These are phyloP conservation scores for Halesus radiatus DNA, from an alignment of 1,140 invertebrate species.

Conservation along the genomic window DNA sequence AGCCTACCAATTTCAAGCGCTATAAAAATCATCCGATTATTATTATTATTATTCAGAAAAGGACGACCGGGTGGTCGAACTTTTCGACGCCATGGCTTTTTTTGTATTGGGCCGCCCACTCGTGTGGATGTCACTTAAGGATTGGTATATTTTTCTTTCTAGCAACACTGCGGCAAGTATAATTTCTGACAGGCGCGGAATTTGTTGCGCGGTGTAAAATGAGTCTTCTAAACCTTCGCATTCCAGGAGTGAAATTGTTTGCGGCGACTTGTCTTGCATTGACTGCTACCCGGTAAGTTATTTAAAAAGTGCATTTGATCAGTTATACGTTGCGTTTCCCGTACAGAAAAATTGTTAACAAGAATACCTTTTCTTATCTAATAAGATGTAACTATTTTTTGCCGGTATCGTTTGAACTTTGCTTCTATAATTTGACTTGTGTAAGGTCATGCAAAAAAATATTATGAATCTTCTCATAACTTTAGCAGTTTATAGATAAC, in stretches of 20 bases:
- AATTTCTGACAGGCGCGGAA: conserved; percentile 32
- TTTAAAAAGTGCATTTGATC: neutral
- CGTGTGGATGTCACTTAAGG: too few relatives aligned
- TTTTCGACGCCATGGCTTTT: too few relatives aligned
- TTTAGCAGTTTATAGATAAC: too few relatives aligned
- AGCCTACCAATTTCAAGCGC: too few relatives aligned
- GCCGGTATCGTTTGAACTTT: conserved; percentile 27
- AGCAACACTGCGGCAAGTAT: conserved; percentile 2
- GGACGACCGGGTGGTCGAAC: too few relatives aligned
- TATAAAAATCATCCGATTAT: too few relatives aligned
- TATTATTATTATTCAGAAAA: too few relatives aligned
- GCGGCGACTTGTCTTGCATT: conserved; percentile 41
- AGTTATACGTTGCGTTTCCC: neutral
- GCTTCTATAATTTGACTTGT: neutral
- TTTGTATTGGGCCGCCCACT: too few relatives aligned
- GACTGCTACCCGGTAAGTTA: conserved; percentile 39
- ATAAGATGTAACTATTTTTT: conserved; percentile 5
- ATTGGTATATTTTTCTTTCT: neutral
- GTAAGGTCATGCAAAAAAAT: neutral
- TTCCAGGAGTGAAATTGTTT: conserved; percentile 38
- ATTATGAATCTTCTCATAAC: too few relatives aligned
- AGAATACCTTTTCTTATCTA: neutral
- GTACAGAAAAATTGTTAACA: neutral
- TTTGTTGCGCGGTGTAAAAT: conserved; percentile 24
- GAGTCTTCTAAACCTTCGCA: conserved; percentile 14